A percentile compares a stretch with the other conserved stretches of the same genome.
Evolutionary conservation across 2,113 vertebrate genomes (phyloP).

Genomic region (Nycticebus coucang): DNA sequence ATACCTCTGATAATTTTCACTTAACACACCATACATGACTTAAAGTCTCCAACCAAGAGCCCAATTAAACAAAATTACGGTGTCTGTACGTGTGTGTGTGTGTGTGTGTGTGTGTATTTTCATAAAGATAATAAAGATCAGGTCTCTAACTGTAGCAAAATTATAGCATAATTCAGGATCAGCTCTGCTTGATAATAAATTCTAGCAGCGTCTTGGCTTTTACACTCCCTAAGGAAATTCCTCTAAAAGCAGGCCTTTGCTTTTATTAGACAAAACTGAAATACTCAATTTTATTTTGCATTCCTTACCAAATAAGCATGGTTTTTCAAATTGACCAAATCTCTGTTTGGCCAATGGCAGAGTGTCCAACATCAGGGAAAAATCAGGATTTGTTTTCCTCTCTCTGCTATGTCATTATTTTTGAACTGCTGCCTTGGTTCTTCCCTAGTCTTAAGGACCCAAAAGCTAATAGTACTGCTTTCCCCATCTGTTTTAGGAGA

Average conservation of each 20-base stretch:
- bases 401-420: slow-evolving; percentile 64
- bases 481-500: slow-evolving; percentile 56
- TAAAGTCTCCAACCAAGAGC: slow-evolving; percentile 51
- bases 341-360: slow-evolving; percentile 34
- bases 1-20: slow-evolving; percentile 54
- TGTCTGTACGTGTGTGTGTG: neutral
- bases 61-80: slow-evolving; percentile 51
- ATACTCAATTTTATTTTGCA: slow-evolving; percentile 32
- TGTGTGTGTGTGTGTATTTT: neutral
- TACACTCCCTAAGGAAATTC: slow-evolving; percentile 43
- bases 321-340: slow-evolving; percentile 55
- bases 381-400: slow-evolving; percentile 47
- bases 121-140: slow-evolving; percentile 57
- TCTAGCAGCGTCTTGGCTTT: slow-evolving; percentile 59
- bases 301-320: slow-evolving; percentile 50
- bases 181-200: slow-evolving; percentile 53
- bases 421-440: slow-evolving; percentile 38
- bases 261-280: slow-evolving; percentile 20
- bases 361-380: slow-evolving; percentile 41
- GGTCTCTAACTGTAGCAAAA: slow-evolving; percentile 12
- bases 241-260: slow-evolving; percentile 56
- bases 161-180: slow-evolving; percentile 42
- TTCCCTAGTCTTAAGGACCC: slow-evolving; percentile 14
- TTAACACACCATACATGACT: slow-evolving; percentile 44
- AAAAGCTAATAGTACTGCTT: slow-evolving; percentile 41